These are phyloP conservation scores for Chrysolina haemoptera DNA, from an alignment of 2,888 invertebrate genomes.

Conservation along the genomic window DNA sequence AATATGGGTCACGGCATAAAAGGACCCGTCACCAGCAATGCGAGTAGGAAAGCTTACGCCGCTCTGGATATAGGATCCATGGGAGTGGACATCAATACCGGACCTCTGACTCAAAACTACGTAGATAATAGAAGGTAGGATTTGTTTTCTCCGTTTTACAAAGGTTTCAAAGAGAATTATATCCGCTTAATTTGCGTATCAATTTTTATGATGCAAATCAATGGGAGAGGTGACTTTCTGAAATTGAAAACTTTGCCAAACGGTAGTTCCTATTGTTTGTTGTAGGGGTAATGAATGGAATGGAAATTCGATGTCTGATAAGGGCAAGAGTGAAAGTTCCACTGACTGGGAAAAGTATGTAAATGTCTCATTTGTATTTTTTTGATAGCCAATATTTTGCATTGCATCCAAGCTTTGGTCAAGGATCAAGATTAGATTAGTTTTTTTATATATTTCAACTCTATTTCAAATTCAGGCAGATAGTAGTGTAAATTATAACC, in stretches of 20 bases:
- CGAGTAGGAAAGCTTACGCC: conserved; percentile 77
- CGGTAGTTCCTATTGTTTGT: conserved; percentile 52
- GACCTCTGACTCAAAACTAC: conserved; percentile 71
- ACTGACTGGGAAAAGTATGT: conserved; percentile 61
- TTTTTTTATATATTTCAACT: too few species aligned
- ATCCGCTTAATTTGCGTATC: conserved; percentile 26
- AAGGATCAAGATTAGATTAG: neutral
- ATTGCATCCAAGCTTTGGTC: conserved; percentile 18
- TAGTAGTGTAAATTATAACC: too few species aligned
- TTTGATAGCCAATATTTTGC: conserved; percentile 30
- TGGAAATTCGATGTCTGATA: conserved; percentile 59
- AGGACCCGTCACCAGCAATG: conserved; percentile 62
- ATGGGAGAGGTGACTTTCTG: neutral
- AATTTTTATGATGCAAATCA: conserved; percentile 8
- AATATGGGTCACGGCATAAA: conserved; percentile 73
- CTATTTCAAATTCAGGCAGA: too few species aligned
- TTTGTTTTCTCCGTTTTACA: neutral
- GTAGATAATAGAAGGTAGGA: conserved; percentile 73
- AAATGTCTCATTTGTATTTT: conserved; percentile 16
- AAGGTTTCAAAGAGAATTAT: neutral
- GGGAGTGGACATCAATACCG: conserved; percentile 79
- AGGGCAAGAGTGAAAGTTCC: conserved; percentile 58
- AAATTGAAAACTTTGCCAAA: conserved; percentile 30
- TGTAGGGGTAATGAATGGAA: conserved; percentile 62
- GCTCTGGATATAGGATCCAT: conserved; percentile 79